Evolutionary conservation across 2,888 invertebrate genomes (phyloP).

Genomic region (Aphidius colemani): DNA sequence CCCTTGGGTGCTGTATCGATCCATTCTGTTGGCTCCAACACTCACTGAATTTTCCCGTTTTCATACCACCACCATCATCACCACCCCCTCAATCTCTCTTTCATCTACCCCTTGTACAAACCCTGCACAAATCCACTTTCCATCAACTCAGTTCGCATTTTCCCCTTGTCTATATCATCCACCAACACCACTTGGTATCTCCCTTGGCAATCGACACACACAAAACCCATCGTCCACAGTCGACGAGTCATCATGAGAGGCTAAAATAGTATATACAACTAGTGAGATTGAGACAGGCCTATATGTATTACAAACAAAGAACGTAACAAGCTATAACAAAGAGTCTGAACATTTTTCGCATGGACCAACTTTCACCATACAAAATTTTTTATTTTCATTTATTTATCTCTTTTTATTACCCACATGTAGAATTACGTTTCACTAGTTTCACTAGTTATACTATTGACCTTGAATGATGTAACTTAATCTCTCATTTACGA

Average conservation of each 20-base stretch:
- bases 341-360: slow-evolving; percentile 27
- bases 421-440: too few relatives aligned
- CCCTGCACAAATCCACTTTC: too few relatives aligned
- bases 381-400: not conserved
- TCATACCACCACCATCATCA: slow-evolving; percentile 37
- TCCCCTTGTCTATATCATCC: too few relatives aligned
- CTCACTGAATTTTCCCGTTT: slow-evolving; percentile 38
- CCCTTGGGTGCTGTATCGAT: slow-evolving; percentile 55
- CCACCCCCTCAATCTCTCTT: slow-evolving; percentile 27
- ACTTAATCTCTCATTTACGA: too few relatives aligned
- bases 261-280: slow-evolving; percentile 12
- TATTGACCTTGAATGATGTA: too few relatives aligned
- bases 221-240: slow-evolving; percentile 37
- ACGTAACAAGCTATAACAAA: slow-evolving; percentile 32
- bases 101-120: too few relatives aligned
- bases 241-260: slow-evolving; percentile 29
- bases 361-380: not conserved
- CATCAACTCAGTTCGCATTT: too few relatives aligned
- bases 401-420: too few relatives aligned
- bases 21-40: slow-evolving; percentile 44
- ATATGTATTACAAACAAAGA: slow-evolving; percentile 31
- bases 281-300: slow-evolving; percentile 15
- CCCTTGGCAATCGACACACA: slow-evolving; percentile 19
- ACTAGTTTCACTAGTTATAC: too few relatives aligned
- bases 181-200: not conserved